Conservation (phyloP, 2,113 vertebrate species). For the Syrmaticus mikado region DNA sequence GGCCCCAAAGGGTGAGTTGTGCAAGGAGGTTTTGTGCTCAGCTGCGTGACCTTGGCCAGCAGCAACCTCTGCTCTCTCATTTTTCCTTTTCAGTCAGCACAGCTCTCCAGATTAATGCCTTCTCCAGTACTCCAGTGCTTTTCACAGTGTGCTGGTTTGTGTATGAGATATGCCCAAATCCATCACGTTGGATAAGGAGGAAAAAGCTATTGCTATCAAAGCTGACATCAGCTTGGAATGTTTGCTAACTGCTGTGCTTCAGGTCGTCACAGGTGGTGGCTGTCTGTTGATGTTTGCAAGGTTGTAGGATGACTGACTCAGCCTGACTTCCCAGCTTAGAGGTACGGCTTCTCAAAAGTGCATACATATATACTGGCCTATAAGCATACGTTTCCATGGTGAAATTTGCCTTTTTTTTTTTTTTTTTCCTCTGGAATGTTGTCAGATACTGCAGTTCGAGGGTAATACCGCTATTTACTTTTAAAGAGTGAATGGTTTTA, state of each 20-base stretch:
- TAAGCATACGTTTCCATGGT: fast-evolving
- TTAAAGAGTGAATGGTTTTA: not conserved
- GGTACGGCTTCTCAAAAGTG: not conserved
- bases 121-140: not conserved
- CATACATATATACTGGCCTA: not conserved
- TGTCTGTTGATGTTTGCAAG: not conserved
- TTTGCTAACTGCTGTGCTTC: not conserved
- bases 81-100: not conserved
- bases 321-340: not conserved
- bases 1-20: not conserved
- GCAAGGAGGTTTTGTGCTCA: not conserved
- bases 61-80: fast-evolving
- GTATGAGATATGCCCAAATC: not conserved
- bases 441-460: not conserved
- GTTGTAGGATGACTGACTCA: not conserved
- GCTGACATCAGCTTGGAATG: not conserved
- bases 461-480: not conserved
- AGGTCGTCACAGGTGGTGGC: not conserved
- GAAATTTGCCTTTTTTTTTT: not conserved
- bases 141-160: not conserved
- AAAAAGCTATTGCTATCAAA: not conserved
- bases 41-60: not conserved
- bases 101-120: not conserved
- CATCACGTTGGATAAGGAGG: not conserved
- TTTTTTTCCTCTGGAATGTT: not conserved